Percentiles rank a stretch among this genome's conserved stretches.
Conservation (phyloP, 1,140 invertebrate species). For the Atopsyche davidsoni region DNA sequence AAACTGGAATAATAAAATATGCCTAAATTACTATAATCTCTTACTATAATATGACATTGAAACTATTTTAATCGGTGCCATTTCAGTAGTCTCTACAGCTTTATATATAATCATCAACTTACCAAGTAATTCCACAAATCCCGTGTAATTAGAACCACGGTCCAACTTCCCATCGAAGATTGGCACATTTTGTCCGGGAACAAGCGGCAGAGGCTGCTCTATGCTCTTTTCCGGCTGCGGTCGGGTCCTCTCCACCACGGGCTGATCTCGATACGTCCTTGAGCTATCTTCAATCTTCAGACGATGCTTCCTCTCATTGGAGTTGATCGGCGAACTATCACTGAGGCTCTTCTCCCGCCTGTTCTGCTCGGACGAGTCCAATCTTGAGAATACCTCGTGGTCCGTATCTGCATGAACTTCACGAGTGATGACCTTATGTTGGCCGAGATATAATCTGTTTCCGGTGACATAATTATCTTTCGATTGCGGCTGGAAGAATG, state of each 20-base stretch:
- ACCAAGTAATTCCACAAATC: constrained; percentile 77
- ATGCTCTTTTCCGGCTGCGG: neutral
- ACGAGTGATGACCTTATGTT: constrained; percentile 14
- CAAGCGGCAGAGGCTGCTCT: neutral
- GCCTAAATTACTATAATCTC: neutral
- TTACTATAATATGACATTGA: too few relatives aligned
- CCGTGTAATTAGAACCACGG: constrained; percentile 70
- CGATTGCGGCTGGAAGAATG: neutral
- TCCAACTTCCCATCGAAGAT: constrained; percentile 65
- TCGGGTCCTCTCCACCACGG: neutral
- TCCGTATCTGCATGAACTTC: neutral
- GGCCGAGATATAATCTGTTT: constrained; percentile 11
- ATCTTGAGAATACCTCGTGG: neutral
- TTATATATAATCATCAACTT: constrained; percentile 31
- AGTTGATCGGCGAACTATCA: constrained; percentile 1
- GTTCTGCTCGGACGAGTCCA: neutral
- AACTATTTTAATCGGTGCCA: too few relatives aligned
- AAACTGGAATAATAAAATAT: constrained; percentile 5
- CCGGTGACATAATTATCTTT: neutral
- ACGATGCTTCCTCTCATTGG: constrained; percentile 4
- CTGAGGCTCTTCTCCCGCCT: constrained; percentile 1
- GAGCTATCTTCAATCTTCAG: constrained; percentile 14
- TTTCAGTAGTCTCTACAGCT: too few relatives aligned
- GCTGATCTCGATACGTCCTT: constrained; percentile 12
- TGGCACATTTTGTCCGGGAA: neutral